Conservation (phyloP, 2,797 vertebrate genomes). For the Pangasius sanitwongsei region DNA sequence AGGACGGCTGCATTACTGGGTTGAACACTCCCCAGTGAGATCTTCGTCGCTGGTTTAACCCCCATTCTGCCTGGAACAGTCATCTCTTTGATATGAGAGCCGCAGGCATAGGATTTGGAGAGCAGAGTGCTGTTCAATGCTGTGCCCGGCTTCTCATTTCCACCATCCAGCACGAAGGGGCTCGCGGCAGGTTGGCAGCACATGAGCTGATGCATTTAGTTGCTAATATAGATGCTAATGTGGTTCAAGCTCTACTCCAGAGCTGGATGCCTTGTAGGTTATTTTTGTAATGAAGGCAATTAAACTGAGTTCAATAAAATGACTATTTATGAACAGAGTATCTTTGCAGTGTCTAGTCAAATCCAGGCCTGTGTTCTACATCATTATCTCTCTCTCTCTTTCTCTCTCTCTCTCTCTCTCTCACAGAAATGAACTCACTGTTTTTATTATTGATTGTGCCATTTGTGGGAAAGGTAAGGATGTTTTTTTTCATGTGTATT, state of each 20-base stretch:
- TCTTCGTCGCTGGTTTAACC: conserved; percentile 47
- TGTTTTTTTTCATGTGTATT: background rate
- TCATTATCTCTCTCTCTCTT: background rate
- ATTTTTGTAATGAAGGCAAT: conserved; percentile 42
- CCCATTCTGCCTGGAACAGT: conserved; percentile 39
- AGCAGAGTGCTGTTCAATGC: conserved; percentile 27
- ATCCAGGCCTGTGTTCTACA: conserved; percentile 5
- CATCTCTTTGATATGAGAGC: conserved; percentile 52
- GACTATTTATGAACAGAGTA: conserved; percentile 28
- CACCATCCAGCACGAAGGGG: conserved; percentile 23
- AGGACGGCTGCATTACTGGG: conserved; percentile 28
- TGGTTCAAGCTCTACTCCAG: conserved; percentile 42
- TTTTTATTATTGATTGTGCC: background rate
- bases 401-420: background rate
- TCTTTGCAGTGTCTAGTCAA: conserved; percentile 3
- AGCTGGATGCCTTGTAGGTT: conserved; percentile 39
- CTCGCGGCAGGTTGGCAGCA: conserved; percentile 40
- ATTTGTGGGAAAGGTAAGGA: background rate
- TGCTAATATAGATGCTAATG: conserved; percentile 59
- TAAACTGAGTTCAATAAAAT: conserved; percentile 35
- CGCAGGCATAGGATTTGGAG: conserved; percentile 38
- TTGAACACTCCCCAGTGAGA: conserved; percentile 39
- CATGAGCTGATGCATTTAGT: conserved; percentile 40
- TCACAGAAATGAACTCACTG: background rate
- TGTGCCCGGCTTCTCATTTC: conserved; percentile 29